phyloP scores from a whole-genome alignment of 2,888 invertebrate genomes.

The Epirrita christyi region DNA sequence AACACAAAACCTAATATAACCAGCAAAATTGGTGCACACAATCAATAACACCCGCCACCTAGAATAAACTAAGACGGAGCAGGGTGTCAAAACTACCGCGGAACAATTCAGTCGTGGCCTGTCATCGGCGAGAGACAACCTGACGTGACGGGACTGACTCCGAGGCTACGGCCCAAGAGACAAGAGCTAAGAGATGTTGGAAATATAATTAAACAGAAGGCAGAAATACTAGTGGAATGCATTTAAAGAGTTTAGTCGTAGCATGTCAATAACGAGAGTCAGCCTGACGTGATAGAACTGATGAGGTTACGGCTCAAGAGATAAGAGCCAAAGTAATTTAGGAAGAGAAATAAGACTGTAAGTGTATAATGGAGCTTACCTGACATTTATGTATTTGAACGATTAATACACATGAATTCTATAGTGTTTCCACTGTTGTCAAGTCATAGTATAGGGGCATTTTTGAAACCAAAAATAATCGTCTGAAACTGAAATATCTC shows the following conservation, averaged over 20 bases:
- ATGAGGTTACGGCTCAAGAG: conserved; percentile 41
- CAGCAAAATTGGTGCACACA: conserved; percentile 42
- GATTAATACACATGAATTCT: too few species aligned
- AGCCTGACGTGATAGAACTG: conserved; percentile 65
- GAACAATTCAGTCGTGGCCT: conserved; percentile 74
- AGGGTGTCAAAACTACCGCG: conserved; percentile 53
- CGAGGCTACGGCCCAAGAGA: conserved; percentile 39
- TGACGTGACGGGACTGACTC: conserved; percentile 66
- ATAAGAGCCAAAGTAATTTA: conserved; percentile 25
- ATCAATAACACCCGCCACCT: conserved; percentile 49
- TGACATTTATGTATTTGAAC: too few species aligned
- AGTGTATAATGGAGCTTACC: too few species aligned
- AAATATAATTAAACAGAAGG: background rate
- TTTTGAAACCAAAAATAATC: too few species aligned
- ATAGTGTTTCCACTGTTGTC: too few species aligned
- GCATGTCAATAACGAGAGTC: conserved; percentile 73
- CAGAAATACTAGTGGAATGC: too few species aligned
- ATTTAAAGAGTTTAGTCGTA: conserved; percentile 70
- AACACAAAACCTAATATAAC: conserved; percentile 19
- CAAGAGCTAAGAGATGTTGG: conserved; percentile 26
- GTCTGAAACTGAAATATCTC: background rate
- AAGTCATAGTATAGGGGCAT: too few species aligned
- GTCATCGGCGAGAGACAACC: conserved; percentile 71
- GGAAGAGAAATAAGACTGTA: background rate
- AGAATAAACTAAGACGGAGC: conserved; percentile 57